phyloP scores from a whole-genome alignment of 2,797 vertebrate species.

The Merluccius polli region DNA sequence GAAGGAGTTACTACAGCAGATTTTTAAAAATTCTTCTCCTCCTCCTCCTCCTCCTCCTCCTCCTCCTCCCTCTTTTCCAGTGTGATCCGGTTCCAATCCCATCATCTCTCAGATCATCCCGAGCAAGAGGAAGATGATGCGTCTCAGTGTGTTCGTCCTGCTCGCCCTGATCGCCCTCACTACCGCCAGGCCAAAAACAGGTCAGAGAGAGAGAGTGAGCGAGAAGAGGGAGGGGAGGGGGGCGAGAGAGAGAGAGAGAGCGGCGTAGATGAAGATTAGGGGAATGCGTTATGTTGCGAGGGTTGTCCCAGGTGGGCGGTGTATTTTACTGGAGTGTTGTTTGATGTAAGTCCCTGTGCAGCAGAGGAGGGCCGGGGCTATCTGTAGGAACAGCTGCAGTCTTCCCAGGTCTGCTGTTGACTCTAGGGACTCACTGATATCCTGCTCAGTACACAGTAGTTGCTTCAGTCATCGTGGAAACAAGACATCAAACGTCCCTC shows the following conservation, averaged over 20 bases:
- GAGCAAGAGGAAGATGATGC: constrained; percentile 65
- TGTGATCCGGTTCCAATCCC: constrained; percentile 23
- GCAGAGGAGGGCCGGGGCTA: background rate
- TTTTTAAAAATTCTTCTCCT: background rate
- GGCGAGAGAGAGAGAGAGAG: background rate
- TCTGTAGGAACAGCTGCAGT: background rate
- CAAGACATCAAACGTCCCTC: background rate
- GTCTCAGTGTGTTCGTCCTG: constrained; percentile 59
- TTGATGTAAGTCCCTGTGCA: background rate
- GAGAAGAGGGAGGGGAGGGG: background rate
- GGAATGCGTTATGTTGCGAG: background rate
- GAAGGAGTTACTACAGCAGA: background rate
- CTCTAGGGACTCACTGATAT: background rate
- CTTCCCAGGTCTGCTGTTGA: background rate
- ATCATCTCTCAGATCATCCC: background rate
- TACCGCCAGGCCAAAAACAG: constrained; percentile 73
- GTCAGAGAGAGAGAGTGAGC: constrained; percentile 48
- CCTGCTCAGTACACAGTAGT: background rate
- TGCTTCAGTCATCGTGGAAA: background rate
- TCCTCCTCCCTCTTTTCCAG: constrained; percentile 13
- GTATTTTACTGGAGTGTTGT: background rate
- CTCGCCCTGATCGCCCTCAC: constrained; percentile 63
- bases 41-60: constrained; percentile 20
- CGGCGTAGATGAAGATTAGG: background rate
- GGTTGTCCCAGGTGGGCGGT: no score